These are phyloP conservation scores for Pocillopora damicornis DNA, from an alignment of 64 coral and sea anemone species.

Conservation along the genomic window DNA sequence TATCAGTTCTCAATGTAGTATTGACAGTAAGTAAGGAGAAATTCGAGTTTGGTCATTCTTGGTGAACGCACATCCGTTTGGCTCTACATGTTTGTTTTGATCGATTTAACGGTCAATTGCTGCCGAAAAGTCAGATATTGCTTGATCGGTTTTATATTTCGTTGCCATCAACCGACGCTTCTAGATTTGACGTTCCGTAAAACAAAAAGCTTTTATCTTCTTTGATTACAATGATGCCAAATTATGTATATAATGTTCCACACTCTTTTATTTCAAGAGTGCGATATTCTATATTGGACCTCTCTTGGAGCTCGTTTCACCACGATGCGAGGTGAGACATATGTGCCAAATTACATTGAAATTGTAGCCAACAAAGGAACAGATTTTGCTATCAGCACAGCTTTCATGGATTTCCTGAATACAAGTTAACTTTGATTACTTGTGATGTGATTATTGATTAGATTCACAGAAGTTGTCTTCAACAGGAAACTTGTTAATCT, in stretches of 20 bases:
- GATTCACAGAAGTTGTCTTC: background rate
- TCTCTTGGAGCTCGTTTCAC: background rate
- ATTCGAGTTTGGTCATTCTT: background rate
- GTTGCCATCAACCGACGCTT: background rate
- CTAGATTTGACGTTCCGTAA: too few relatives aligned
- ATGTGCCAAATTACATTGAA: background rate
- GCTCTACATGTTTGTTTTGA: background rate
- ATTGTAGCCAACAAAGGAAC: background rate
- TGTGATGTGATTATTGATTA: background rate
- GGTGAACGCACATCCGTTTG: background rate
- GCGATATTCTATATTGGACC: background rate
- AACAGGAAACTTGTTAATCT: slow-evolving; percentile 9
- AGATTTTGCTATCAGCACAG: background rate
- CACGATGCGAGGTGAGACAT: background rate
- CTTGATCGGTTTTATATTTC: background rate
- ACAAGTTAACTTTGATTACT: background rate
- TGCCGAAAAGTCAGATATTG: slow-evolving; percentile 11
- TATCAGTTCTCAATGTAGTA: background rate
- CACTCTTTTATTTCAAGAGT: background rate
- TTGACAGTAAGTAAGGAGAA: background rate
- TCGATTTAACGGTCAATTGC: slow-evolving; percentile 48
- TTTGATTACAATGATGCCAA: background rate
- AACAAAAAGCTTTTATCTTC: too few relatives aligned
- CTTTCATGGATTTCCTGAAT: background rate
- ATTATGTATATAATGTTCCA: background rate